Base-by-base conservation (phyloP, 2,113 vertebrate species). In the Morone chrysops region DNA sequence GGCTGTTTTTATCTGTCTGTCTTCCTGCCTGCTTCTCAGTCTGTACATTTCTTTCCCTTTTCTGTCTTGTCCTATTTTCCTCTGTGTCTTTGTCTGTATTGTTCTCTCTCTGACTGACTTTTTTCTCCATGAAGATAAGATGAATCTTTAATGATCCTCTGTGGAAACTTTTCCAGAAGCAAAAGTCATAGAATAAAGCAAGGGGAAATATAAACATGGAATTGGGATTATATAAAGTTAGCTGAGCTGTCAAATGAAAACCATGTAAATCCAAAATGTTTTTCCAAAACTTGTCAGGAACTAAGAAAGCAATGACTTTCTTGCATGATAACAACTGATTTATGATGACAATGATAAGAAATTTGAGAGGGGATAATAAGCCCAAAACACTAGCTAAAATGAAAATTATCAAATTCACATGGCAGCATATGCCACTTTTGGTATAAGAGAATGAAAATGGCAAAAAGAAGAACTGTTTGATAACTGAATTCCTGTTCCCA, bases 71-170 rank as follows among this genome's bases (percentile, higher is more conserved):
- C 86, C 90, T 83, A 92, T 88, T 94, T 89, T 89, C 81, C 62
- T 61, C 73, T 18, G 45, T 45, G 61, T 82, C 80, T 80, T 66
- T 61, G 50, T 78, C 54, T 75, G 71, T 68, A 87, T 89, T 90
- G 86, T 89, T 92, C 83, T 83, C 62, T 50, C 41, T 84, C 85
- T 86, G 81, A 40, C 53, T 80, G 76, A 78, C 72, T 81, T 75
- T 25, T 83, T 78, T 70, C 75, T 71, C 69, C 80, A 51, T 81
- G 85, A 89, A 85, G 85, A 88, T 51, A 8, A 68, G 45, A 91
- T 89, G 80, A 93, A 92, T 94, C 67, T 88, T 92, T 93, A 90
- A 94, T 90, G 90, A 87, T 87, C 67, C 70, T 51, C 72, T 11
- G 22, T 70, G 69, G 68, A 91, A 92, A 88, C 80, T 89, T 89